Percentiles rank a stretch among this genome's conserved stretches.
Conservation (phyloP, 2,888 invertebrate genomes). For the Heliconius aoede region DNA sequence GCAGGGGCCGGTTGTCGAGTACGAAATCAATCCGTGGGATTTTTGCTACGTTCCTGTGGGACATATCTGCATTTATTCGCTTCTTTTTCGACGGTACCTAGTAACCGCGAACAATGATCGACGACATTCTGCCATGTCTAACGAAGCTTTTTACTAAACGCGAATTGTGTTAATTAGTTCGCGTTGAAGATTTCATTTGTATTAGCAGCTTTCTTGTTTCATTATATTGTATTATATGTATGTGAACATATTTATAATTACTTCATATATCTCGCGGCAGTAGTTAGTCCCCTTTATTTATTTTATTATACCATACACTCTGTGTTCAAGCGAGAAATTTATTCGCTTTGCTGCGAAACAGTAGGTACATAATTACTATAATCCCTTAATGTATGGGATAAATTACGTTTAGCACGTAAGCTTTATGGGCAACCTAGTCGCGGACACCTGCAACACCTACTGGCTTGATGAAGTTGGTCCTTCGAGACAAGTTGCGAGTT, state of each 20-base stretch:
- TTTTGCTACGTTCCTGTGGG: conserved; percentile 37
- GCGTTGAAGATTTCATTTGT: conserved; percentile 15
- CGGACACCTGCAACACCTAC: conserved; percentile 49
- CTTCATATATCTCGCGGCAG: conserved; percentile 42
- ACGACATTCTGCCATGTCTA: conserved; percentile 38
- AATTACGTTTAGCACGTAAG: conserved; percentile 50
- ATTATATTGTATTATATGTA: neutral
- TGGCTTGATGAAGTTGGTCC: conserved; percentile 62
- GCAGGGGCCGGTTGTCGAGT: conserved; percentile 46
- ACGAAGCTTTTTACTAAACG: conserved; percentile 31
- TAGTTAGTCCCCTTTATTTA: conserved; percentile 36
- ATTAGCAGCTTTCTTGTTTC: conserved; percentile 14
- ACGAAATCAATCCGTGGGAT: conserved; percentile 47
- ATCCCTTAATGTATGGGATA: conserved; percentile 51
- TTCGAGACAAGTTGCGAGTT: conserved; percentile 58
- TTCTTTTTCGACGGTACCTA: conserved; percentile 38
- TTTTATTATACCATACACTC: conserved; percentile 46
- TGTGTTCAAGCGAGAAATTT: conserved; percentile 47
- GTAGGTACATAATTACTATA: conserved; percentile 50
- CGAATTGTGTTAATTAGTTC: conserved; percentile 23
- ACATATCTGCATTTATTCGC: conserved; percentile 42
- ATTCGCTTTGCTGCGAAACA: conserved; percentile 45
- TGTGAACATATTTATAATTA: conserved; percentile 35
- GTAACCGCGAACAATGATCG: conserved; percentile 36
- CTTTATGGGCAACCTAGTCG: conserved; percentile 47